Percentiles rank a stretch among this genome's conserved stretches.
These are phyloP conservation scores for Potamarius usumacintae DNA, from an alignment of 2,113 vertebrate species.

Conservation along the genomic window DNA sequence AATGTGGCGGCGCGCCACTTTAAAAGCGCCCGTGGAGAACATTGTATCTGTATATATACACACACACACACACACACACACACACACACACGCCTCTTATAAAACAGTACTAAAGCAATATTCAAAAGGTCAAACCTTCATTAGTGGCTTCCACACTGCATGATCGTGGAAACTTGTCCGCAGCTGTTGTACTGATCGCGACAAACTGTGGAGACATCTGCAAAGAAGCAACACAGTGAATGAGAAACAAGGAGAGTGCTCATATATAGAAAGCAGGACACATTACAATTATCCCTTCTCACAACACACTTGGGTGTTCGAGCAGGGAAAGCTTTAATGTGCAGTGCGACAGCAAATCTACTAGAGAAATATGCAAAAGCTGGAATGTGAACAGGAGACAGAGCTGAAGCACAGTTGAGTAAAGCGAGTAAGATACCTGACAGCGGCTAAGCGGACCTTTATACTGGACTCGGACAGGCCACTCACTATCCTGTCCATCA, in stretches of 20 bases:
- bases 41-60: no score
- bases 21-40: no score
- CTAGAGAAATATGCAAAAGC: not conserved
- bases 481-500: constrained; percentile 99
- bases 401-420: not conserved
- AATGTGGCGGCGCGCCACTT: no score
- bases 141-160: constrained; percentile 97
- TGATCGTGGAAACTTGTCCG: constrained; percentile 99
- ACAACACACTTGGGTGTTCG: not conserved
- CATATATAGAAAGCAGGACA: not conserved
- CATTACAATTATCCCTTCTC: not conserved
- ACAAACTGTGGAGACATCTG: constrained; percentile 99
- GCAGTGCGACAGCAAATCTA: not conserved
- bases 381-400: not conserved
- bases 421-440: constrained; percentile 76
- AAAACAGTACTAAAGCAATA: not conserved
- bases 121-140: constrained; percentile 82
- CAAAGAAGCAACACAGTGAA: constrained; percentile 36
- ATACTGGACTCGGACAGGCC: constrained; percentile 97
- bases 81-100: no score
- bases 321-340: not conserved
- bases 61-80: no score
- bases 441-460: constrained; percentile 96
- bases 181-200: constrained; percentile 96
- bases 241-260: not conserved